A percentile compares a stretch with the other conserved stretches of the same genome.
phyloP scores from a whole-genome alignment of 2,113 vertebrate genomes.

The Aldabrachelys gigantea region DNA sequence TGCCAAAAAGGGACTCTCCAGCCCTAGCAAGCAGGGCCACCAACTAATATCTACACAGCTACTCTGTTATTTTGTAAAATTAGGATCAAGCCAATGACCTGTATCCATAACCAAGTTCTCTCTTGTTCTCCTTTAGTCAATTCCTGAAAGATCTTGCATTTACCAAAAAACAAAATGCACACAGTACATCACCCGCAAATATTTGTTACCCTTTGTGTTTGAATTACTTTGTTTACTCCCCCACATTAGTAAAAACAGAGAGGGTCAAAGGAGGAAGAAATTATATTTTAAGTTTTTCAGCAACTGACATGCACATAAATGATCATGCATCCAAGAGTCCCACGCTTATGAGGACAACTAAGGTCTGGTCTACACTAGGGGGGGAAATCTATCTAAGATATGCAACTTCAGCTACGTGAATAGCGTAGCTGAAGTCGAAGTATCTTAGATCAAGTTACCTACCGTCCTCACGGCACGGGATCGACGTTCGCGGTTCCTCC shows the following conservation, averaged over 20 bases:
- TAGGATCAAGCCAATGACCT: neutral
- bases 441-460: too few relatives aligned
- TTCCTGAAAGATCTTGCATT: neutral
- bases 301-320: slow-evolving; percentile 58
- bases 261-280: slow-evolving; percentile 69
- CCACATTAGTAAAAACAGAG: slow-evolving; percentile 41
- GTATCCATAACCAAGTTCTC: neutral
- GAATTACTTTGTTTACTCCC: slow-evolving; percentile 45
- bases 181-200: neutral
- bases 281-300: slow-evolving; percentile 71
- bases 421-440: too few relatives aligned
- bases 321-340: slow-evolving; percentile 51
- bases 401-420: too few relatives aligned
- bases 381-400: too few relatives aligned
- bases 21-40: neutral
- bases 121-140: neutral
- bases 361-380: neutral
- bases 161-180: slow-evolving; percentile 2
- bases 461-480: too few relatives aligned
- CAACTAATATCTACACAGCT: neutral
- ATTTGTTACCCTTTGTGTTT: neutral
- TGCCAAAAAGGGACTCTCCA: neutral
- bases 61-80: neutral
- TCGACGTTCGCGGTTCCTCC: too few relatives aligned
- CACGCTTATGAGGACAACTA: slow-evolving; percentile 41